phyloP scores from a whole-genome alignment of 2,113 vertebrate species.

The Prochilodus magdalenae region DNA sequence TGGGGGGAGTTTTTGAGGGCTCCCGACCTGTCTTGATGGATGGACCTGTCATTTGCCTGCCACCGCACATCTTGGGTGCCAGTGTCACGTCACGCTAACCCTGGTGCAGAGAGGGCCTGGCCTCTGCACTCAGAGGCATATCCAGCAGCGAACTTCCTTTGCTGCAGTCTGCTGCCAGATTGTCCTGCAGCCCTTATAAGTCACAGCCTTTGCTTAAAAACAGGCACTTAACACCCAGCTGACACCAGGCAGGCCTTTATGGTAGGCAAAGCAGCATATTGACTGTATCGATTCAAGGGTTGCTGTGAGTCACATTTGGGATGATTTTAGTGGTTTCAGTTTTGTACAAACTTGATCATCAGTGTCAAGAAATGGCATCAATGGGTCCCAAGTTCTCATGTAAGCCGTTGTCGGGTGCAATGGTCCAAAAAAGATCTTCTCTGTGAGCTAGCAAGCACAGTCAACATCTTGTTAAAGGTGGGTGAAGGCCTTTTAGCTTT shows the following conservation, averaged over 20 bases:
- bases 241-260: background rate
- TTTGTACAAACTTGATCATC: background rate
- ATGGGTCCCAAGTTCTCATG: background rate
- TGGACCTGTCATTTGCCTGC: constrained; percentile 49
- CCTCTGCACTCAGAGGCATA: constrained; percentile 20
- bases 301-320: too few species aligned
- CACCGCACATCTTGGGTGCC: background rate
- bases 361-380: too few species aligned
- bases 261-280: background rate
- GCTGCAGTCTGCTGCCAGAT: background rate
- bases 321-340: background rate
- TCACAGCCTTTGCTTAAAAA: constrained; percentile 6
- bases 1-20: constrained; percentile 40
- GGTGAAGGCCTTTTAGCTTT: background rate
- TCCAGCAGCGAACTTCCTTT: constrained; percentile 8
- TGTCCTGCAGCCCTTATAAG: background rate
- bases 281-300: background rate
- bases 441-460: background rate
- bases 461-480: background rate
- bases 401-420: background rate
- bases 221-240: background rate
- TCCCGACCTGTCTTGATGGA: constrained; percentile 56
- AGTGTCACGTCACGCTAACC: constrained; percentile 30
- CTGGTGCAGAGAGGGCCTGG: background rate
- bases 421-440: background rate